phyloP scores from a whole-genome alignment of 2,797 vertebrate genomes.

The Coregonus suidteri region DNA sequence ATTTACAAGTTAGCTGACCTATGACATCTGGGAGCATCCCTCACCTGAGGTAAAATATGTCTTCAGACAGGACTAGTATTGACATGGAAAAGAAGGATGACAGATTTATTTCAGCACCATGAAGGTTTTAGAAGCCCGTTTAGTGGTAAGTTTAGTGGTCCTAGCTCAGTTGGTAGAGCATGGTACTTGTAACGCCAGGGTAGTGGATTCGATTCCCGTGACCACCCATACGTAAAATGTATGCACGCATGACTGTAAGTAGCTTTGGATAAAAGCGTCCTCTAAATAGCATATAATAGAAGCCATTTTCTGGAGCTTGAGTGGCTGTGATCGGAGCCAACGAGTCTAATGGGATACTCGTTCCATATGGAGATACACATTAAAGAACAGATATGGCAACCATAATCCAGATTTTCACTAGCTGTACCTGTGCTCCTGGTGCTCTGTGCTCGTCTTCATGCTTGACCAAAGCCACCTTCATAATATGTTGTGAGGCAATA shows the following conservation, averaged over 20 bases:
- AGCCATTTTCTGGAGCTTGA: not conserved
- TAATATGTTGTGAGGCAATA: constrained; percentile 1
- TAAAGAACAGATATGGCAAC: not conserved
- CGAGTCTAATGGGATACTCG: not conserved
- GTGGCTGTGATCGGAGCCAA: not conserved
- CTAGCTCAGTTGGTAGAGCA: too few relatives aligned
- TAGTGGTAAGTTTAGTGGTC: too few relatives aligned
- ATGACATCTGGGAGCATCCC: constrained; percentile 8
- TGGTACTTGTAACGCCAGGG: too few relatives aligned
- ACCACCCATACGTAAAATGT: too few relatives aligned
- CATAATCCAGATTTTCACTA: constrained; percentile 2
- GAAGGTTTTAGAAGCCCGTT: not conserved
- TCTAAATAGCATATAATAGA: not conserved
- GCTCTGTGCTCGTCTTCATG: not conserved
- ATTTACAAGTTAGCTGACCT: constrained; percentile 32
- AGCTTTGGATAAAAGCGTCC: too few relatives aligned
- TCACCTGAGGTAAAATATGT: constrained; percentile 13
- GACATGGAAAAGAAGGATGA: constrained; percentile 25
- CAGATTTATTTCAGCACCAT: constrained; percentile 1
- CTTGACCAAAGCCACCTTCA: not conserved
- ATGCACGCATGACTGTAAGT: too few relatives aligned
- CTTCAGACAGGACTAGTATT: constrained; percentile 17
- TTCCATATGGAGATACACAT: not conserved
- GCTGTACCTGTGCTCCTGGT: not conserved
- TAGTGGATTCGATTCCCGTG: too few relatives aligned